phyloP scores from a whole-genome alignment of 2,888 invertebrate genomes.

The Idaea straminata region DNA sequence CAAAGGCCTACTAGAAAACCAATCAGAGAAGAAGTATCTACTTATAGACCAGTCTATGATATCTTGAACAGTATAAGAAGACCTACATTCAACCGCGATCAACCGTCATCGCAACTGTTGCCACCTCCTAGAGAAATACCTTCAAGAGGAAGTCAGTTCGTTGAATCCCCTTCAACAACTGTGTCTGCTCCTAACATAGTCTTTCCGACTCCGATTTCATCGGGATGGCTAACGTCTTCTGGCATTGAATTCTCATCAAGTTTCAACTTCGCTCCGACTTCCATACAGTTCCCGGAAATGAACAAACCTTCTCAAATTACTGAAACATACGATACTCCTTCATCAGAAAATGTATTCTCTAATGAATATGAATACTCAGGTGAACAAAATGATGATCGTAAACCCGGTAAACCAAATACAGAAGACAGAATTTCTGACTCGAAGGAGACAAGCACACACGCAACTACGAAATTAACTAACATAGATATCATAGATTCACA shows the following conservation, averaged over 20 bases:
- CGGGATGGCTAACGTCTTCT: conserved; percentile 72
- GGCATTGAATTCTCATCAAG: conserved; percentile 67
- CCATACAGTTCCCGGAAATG: conserved; percentile 54
- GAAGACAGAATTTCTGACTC: conserved; percentile 36
- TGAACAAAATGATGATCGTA: conserved; percentile 28
- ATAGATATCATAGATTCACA: conserved; percentile 36
- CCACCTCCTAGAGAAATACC: conserved; percentile 62
- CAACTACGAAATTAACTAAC: conserved; percentile 33
- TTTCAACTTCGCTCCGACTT: conserved; percentile 62
- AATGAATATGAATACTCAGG: conserved; percentile 37
- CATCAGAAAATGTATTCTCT: conserved; percentile 51
- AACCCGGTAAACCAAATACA: conserved; percentile 42
- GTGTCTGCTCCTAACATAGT: conserved; percentile 48
- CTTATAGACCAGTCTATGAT: conserved; percentile 65
- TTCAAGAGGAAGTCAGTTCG: conserved; percentile 41
- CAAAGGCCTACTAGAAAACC: conserved; percentile 61
- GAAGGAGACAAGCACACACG: conserved; percentile 42
- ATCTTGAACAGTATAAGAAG: conserved; percentile 60
- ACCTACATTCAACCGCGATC: conserved; percentile 57
- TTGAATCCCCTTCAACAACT: conserved; percentile 40
- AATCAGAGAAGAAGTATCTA: conserved; percentile 62
- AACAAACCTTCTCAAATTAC: conserved; percentile 40
- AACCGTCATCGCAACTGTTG: conserved; percentile 63
- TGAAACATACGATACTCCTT: conserved; percentile 36
- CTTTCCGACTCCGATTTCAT: conserved; percentile 68